Conservation (phyloP, 2,113 vertebrate species). For the Scomber japonicus region DNA sequence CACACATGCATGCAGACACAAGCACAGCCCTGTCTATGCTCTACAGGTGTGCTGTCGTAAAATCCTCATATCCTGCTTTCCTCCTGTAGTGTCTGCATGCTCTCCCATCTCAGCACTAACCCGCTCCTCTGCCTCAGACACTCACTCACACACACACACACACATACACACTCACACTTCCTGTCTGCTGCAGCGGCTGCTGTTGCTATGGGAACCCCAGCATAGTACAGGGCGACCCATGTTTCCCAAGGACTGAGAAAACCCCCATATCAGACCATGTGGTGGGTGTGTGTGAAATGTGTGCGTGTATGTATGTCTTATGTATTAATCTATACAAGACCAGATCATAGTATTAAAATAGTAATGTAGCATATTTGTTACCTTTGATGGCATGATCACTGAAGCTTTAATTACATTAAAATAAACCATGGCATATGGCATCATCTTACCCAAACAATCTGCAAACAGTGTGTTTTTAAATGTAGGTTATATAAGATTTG, state of each 20-base stretch:
- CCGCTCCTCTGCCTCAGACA: conserved; percentile 68
- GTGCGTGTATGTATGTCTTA: neutral
- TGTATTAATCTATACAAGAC: neutral
- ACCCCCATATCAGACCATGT: conserved; percentile 59
- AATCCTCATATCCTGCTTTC: conserved; percentile 56
- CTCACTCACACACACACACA: conserved; percentile 60
- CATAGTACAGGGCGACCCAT: conserved; percentile 81
- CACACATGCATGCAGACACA: conserved; percentile 35
- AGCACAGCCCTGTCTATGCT: conserved; percentile 43
- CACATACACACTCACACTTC: conserved; percentile 62
- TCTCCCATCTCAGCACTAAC: conserved; percentile 78
- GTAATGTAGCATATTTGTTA: neutral
- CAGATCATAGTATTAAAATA: neutral
- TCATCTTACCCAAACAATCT: too few species aligned
- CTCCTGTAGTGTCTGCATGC: conserved; percentile 61
- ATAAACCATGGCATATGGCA: too few species aligned
- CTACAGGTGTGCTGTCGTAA: conserved; percentile 66
- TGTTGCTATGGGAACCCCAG: conserved; percentile 88
- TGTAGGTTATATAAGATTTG: too few species aligned
- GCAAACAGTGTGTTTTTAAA: too few species aligned
- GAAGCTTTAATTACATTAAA: neutral
- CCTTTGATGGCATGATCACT: neutral
- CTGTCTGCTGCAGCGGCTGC: conserved; percentile 82
- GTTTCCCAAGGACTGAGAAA: conserved; percentile 77
- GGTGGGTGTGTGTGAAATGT: neutral